A percentile compares a stretch with the other conserved stretches of the same genome.
Conservation (phyloP, 64 coral and sea anemone genomes). For the Dendronephthya gigantea region DNA sequence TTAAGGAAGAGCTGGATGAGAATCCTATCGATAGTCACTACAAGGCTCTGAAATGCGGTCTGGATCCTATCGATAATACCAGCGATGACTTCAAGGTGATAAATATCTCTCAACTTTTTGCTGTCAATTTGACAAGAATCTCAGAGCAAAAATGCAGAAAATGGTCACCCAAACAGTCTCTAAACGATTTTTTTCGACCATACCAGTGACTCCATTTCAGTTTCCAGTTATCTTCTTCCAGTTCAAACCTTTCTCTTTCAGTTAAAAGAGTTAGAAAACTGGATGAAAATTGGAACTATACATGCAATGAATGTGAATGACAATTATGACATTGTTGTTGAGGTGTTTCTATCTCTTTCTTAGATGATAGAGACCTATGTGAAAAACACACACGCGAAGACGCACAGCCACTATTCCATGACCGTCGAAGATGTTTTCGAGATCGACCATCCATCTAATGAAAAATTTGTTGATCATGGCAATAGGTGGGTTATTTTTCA, state of each 20-base stretch:
- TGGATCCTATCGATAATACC: constrained; percentile 53
- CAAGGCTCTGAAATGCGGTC: constrained; percentile 57
- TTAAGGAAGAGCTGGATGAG: constrained; percentile 61
- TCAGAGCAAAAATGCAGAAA: too few relatives aligned
- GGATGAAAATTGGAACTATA: too few relatives aligned
- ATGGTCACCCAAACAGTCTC: too few relatives aligned
- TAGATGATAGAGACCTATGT: constrained; percentile 78
- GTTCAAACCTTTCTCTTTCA: too few relatives aligned
- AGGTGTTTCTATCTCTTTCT: neutral
- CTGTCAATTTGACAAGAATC: too few relatives aligned
- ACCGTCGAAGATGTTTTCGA: constrained; percentile 77
- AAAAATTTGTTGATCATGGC: constrained; percentile 65
- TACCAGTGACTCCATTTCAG: neutral
- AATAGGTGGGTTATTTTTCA: constrained; percentile 48
- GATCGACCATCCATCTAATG: constrained; percentile 48
- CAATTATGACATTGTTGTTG: neutral
- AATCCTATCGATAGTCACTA: constrained; percentile 82
- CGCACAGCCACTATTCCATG: constrained; percentile 76
- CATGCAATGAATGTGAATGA: too few relatives aligned
- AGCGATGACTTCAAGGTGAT: constrained; percentile 77
- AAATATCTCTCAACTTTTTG: too few relatives aligned
- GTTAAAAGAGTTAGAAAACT: too few relatives aligned
- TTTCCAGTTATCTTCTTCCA: too few relatives aligned
- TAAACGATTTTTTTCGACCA: too few relatives aligned
- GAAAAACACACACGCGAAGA: constrained; percentile 74